A percentile compares a stretch with the other conserved stretches of the same genome.
Evolutionary conservation across 2,797 vertebrate species (phyloP).

Genomic region (Anguilla obscura): DNA sequence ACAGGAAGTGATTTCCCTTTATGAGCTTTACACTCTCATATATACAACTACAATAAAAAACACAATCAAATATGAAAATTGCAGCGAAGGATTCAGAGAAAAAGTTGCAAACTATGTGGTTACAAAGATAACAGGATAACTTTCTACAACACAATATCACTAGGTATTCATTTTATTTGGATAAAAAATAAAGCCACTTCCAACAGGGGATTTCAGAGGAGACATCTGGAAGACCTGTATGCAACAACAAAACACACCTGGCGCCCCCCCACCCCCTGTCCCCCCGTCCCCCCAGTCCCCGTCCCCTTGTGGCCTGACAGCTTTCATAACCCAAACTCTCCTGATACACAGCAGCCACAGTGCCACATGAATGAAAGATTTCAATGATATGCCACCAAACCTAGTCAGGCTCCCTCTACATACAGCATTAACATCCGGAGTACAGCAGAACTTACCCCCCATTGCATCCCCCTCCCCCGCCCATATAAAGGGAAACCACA

Average conservation of each 20-base stretch:
- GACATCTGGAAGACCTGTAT: constrained; percentile 27
- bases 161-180: not conserved
- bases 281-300: constrained; percentile 8
- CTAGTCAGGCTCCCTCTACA: not conserved
- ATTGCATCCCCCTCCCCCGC: not conserved
- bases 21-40: not conserved
- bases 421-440: not conserved
- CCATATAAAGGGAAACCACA: not conserved
- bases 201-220: not conserved
- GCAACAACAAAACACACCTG: constrained; percentile 34
- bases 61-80: not conserved
- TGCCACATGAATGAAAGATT: not conserved
- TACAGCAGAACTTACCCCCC: not conserved
- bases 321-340: not conserved
- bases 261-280: constrained; percentile 16
- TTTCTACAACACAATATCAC: not conserved
- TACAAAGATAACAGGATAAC: not conserved
- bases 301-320: not conserved
- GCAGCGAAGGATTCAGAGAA: not conserved
- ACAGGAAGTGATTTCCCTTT: not conserved
- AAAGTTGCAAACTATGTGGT: not conserved
- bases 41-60: not conserved
- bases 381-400: not conserved
- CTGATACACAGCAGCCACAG: not conserved
- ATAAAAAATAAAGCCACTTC: not conserved